phyloP scores from a whole-genome alignment of 2,888 invertebrate species.

The Omphaloscelis lunosa region DNA sequence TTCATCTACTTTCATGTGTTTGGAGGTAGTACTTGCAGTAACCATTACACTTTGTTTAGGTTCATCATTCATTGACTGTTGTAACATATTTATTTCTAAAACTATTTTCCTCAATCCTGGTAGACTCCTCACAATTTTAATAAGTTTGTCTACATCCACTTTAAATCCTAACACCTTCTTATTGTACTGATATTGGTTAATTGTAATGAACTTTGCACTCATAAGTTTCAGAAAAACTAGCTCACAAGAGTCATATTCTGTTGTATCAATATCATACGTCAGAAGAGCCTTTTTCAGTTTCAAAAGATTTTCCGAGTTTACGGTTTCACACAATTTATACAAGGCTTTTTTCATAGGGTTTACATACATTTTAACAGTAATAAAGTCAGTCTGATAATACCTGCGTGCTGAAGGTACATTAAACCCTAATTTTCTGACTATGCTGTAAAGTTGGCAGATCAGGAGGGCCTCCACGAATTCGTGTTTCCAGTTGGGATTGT shows the following conservation, averaged over 20 bases:
- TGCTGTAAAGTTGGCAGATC: slow-evolving; percentile 80
- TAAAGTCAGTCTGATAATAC: slow-evolving; percentile 77
- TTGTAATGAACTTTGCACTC: slow-evolving; percentile 81
- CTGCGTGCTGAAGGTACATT: slow-evolving; percentile 75
- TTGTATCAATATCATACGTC: slow-evolving; percentile 78
- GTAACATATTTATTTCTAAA: slow-evolving; percentile 74
- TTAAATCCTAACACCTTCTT: slow-evolving; percentile 65
- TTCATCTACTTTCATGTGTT: slow-evolving; percentile 58
- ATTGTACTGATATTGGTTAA: slow-evolving; percentile 68
- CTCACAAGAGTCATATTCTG: slow-evolving; percentile 82
- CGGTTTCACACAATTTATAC: slow-evolving; percentile 84
- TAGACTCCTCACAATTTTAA: slow-evolving; percentile 79
- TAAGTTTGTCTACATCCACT: slow-evolving; percentile 75
- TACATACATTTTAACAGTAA: slow-evolving; percentile 73
- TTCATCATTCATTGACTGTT: slow-evolving; percentile 71
- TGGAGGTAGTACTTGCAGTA: slow-evolving; percentile 61
- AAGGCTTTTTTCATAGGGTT: slow-evolving; percentile 83
- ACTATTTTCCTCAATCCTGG: slow-evolving; percentile 75
- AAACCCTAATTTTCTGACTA: slow-evolving; percentile 84
- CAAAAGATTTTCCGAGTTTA: slow-evolving; percentile 74
- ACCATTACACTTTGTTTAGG: slow-evolving; percentile 36
- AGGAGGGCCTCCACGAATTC: slow-evolving; percentile 86
- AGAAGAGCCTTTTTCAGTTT: slow-evolving; percentile 80
- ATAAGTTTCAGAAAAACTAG: slow-evolving; percentile 82
- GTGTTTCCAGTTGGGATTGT: slow-evolving; percentile 80